Conservation (phyloP, 1,140 invertebrate species). For the Bilobella aurantiaca region DNA sequence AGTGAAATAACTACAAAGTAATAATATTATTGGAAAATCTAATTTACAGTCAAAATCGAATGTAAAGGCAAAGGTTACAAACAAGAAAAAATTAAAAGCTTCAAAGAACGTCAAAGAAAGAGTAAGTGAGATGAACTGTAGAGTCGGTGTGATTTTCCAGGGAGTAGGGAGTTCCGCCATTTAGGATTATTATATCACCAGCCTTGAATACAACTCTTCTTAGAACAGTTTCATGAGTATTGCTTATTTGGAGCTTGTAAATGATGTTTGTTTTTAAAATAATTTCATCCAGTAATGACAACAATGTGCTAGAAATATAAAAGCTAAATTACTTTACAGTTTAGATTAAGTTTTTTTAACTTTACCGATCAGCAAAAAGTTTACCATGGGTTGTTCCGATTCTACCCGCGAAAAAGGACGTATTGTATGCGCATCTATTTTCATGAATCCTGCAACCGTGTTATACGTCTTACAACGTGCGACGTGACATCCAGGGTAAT, state of each 20-base stretch:
- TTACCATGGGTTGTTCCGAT: background rate
- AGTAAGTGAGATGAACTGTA: background rate
- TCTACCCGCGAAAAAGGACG: background rate
- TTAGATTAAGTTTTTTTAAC: no score
- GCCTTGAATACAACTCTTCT: background rate
- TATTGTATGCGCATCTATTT: background rate
- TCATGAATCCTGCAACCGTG: background rate
- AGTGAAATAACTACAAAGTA: background rate
- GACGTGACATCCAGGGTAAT: background rate
- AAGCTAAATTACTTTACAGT: no score
- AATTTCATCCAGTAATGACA: no score
- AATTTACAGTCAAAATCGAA: no score
- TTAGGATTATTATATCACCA: background rate
- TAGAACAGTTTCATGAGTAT: background rate
- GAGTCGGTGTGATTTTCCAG: conserved; percentile 1
- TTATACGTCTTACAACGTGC: background rate
- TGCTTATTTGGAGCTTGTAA: background rate
- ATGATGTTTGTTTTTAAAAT: background rate
- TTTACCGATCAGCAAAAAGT: background rate
- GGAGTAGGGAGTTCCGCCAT: background rate
- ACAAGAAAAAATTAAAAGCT: no score
- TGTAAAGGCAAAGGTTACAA: no score
- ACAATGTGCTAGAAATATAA: no score
- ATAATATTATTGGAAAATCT: background rate
- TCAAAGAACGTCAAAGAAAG: no score